phyloP scores from a whole-genome alignment of 2,113 vertebrate genomes.

The Phocoena sinus region DNA sequence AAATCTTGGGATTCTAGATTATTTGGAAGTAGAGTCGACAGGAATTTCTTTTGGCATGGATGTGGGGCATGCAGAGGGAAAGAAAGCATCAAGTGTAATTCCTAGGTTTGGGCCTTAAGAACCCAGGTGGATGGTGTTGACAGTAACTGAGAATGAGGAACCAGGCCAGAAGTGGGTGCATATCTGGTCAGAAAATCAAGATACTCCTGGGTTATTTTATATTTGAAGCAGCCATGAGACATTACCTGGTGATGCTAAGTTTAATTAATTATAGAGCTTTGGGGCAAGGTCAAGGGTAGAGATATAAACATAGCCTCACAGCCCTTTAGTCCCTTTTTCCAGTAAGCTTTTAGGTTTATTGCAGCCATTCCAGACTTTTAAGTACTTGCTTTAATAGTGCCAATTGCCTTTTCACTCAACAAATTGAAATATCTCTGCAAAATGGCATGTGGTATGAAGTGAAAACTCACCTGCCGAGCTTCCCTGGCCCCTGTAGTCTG shows the following conservation, averaged over 20 bases:
- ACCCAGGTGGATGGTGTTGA: not conserved
- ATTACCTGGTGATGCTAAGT: not conserved
- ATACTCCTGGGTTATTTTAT: not conserved
- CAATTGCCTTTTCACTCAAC: constrained; percentile 1
- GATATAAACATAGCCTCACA: not conserved
- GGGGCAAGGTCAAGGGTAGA: not conserved
- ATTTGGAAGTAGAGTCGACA: not conserved
- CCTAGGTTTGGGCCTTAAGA: not conserved
- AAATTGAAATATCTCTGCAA: not conserved
- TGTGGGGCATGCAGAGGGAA: not conserved
- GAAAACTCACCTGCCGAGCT: not conserved
- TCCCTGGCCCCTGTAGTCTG: not conserved
- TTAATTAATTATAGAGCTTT: not conserved
- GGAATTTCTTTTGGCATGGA: not conserved
- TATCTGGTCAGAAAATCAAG: not conserved
- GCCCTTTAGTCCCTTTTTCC: not conserved
- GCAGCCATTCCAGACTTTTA: not conserved
- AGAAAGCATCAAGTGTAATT: not conserved
- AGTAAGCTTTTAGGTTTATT: not conserved
- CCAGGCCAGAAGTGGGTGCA: not conserved
- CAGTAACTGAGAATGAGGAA: not conserved
- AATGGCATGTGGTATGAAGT: not conserved
- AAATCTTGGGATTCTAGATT: not conserved
- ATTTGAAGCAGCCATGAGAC: not conserved
- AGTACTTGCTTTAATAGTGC: not conserved